phyloP scores from a whole-genome alignment of 1,140 invertebrate genomes.

The Asobara japonica region DNA sequence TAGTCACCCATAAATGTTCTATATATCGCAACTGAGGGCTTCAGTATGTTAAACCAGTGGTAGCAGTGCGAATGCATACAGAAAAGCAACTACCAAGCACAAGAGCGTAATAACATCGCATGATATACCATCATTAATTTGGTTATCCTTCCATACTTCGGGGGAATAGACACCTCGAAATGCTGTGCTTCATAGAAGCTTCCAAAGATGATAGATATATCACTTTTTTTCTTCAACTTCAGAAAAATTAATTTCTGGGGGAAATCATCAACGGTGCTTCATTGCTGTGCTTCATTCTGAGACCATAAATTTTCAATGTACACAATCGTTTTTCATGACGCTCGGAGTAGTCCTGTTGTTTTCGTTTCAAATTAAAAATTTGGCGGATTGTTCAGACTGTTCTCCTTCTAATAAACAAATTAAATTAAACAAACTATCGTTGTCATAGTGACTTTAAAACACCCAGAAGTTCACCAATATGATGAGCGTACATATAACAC shows the following conservation, averaged over 20 bases:
- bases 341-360: too few relatives aligned
- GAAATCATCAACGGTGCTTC: not conserved
- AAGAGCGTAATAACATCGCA: conserved; percentile 56
- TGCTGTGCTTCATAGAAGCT: conserved; percentile 56
- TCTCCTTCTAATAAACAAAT: too few relatives aligned
- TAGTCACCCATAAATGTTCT: too few relatives aligned
- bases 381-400: too few relatives aligned
- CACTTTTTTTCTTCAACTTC: conserved; percentile 32
- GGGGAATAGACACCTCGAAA: conserved; percentile 57
- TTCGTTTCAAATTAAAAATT: too few relatives aligned
- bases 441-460: too few relatives aligned
- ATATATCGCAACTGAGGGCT: not conserved
- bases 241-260: not conserved
- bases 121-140: conserved; percentile 57
- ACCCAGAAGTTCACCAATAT: too few relatives aligned
- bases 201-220: conserved; percentile 49
- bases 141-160: conserved; percentile 53
- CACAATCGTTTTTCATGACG: too few relatives aligned
- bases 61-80: not conserved
- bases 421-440: too few relatives aligned
- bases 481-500: too few relatives aligned
- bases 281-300: not conserved
- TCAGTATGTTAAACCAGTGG: not conserved
- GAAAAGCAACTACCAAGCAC: conserved; percentile 23
- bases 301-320: too few relatives aligned